Evolutionary conservation across 2,888 invertebrate species (phyloP).

Genomic region (Drosophila kokeensis): DNA sequence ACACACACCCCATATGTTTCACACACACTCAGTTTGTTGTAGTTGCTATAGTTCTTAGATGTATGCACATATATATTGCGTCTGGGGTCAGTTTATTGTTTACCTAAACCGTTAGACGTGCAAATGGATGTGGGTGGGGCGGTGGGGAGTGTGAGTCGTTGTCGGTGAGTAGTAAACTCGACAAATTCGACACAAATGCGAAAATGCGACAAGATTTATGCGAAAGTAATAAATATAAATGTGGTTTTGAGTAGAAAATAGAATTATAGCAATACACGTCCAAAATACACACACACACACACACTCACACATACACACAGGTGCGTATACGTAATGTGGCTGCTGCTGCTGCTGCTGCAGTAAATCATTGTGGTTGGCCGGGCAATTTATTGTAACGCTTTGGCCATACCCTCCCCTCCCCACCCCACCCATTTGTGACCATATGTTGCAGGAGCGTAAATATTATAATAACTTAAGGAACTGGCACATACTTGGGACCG

Average conservation of each 20-base stretch:
- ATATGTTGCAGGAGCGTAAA: conserved; percentile 74
- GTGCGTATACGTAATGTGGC: conserved; percentile 66
- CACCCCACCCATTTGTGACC: conserved; percentile 37
- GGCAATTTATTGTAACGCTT: conserved; percentile 70
- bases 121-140: conserved; percentile 33
- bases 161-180: conserved; percentile 65
- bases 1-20: conserved; percentile 57
- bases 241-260: conserved; percentile 80
- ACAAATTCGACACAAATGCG: conserved; percentile 82
- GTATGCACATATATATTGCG: neutral
- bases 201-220: conserved; percentile 81
- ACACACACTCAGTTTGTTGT: conserved; percentile 36
- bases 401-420: neutral
- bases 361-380: conserved; percentile 75
- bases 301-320: conserved; percentile 46
- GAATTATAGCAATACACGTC: conserved; percentile 74
- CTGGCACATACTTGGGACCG: conserved; percentile 66
- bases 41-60: conserved; percentile 17
- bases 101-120: conserved; percentile 69
- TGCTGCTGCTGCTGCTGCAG: conserved; percentile 54
- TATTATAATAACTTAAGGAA: conserved; percentile 79
- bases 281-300: conserved; percentile 22
- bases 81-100: conserved; percentile 72
- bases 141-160: neutral
- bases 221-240: conserved; percentile 79